Base-by-base conservation (phyloP, 2,113 vertebrate genomes). In the Dolichallabes microphthalmus region DNA sequence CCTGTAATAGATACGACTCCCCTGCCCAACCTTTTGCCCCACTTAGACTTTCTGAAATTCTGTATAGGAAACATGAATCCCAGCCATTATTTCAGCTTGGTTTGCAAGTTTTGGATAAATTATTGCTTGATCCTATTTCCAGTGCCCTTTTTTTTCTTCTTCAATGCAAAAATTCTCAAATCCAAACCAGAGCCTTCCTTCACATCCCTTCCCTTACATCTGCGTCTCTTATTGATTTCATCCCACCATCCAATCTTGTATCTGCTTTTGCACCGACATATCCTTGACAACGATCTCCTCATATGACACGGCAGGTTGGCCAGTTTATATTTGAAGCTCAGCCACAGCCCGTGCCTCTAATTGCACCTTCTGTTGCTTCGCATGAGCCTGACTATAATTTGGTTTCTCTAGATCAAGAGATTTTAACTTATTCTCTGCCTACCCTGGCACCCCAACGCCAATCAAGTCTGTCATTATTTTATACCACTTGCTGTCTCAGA, bases 391-490 rank as follows among this genome's bases (percentile, higher is more conserved):
- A 79, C 20, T 60, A 4, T 64, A 6, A 39, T 30, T 55, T 55
- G 5, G 22, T 12, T 27, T 19, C 39, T 50, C 25, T 27, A 7
- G 45, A 52, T 60, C 60, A 58, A 32, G 57, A 53, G 50, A 13
- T 61, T 80, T 63, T 10, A 57, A 1, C 64, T 64, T 39, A 32
- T 13, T 78, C 32, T 58, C 13, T 30, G 35, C n/a, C 73, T 50
- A n/a, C 35, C n/a, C 10, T 85, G n/a, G 63, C 75, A 60, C 79
- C 64, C 13, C 63, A 63, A 64, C 52, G 39, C 75, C 75, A 69
- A 6, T 30, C 14, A 55, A 84, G 84, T 64, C 85, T 45, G 13
- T 82, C 39, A 30, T 50, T 32, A 27, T 82, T 85, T 45, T 35
- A 39, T 20, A 27, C 53, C 69, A n/a, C 61, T 22, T 52, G 52